Base-by-base conservation (phyloP, 2,113 vertebrate genomes). In the Dicrurus megarhynchus region DNA sequence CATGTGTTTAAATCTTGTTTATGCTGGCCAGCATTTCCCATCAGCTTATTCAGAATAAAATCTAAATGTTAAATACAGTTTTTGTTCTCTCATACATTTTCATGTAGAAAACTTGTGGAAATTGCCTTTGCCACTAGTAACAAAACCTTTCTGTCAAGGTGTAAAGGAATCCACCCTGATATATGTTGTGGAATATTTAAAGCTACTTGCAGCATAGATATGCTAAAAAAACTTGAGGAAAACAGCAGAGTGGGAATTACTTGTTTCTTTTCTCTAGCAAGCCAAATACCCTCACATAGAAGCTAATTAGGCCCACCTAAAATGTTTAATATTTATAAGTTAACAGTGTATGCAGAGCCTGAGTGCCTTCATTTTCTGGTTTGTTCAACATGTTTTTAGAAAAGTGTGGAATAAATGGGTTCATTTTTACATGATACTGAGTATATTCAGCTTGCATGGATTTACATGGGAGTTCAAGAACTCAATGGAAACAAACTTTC, bases 241-340 rank as follows among this genome's bases (percentile, higher is more conserved):
- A 95, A 84, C 67, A 85, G 41, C 63, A 16, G 77, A 83, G 16
- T 89, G 52, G 56, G 93, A 96, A 60, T 91, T 94, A 61, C 74
- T 81, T 85, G 30, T 71, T 84, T 96, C 71, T 89, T 78, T 90
- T 92, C 57, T 67, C 50, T 63, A 65, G 74, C 53, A 94, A 95
- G 69, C 78, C 53, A 95, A 91, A 94, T 89, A 96, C 85, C 70
- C 60, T 71, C 81, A 64, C 71, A 92, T 83, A 86, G 94, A 95
- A 95, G 80, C 65, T 92, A 50, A 69, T 92, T 64, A 96, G 50
- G 69, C 59, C 70, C 74, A 76, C 67, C 71, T 89, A 65, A 85
- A 77, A 21, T 83, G 63, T 85, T 95, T 92, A 80, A 92, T 95
- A 93, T 97, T 95, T 93, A 71, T 90, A 85, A 94, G 84, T 65